These are phyloP conservation scores for Clarias magur DNA, from an alignment of 2,113 vertebrate species.

Conservation along the genomic window DNA sequence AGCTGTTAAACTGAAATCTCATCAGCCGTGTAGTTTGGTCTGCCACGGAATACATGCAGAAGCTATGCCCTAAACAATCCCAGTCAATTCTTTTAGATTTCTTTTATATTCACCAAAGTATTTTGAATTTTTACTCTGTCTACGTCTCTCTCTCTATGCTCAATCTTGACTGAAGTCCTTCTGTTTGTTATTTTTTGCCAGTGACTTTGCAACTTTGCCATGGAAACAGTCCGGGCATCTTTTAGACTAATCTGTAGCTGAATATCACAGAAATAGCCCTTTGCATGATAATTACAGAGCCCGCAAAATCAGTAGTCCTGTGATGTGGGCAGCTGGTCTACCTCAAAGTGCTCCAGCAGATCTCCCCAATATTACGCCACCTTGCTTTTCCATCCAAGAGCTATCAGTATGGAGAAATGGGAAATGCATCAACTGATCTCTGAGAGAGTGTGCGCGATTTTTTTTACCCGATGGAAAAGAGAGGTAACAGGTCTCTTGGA, in stretches of 20 bases:
- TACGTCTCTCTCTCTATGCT: conserved; percentile 49
- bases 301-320: conserved; percentile 67
- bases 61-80: conserved; percentile 28
- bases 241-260: conserved; percentile 71
- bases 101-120: conserved; percentile 19
- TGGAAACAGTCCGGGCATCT: conserved; percentile 71
- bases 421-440: conserved; percentile 64
- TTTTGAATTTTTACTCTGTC: conserved; percentile 42
- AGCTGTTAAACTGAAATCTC: background rate
- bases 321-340: conserved; percentile 74
- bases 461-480: background rate
- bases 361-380: conserved; percentile 67
- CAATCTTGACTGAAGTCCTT: conserved; percentile 64
- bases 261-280: conserved; percentile 74
- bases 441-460: conserved; percentile 25
- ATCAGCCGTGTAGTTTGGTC: background rate
- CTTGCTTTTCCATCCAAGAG: conserved; percentile 71
- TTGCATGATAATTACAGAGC: conserved; percentile 73
- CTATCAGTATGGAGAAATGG: conserved; percentile 67
- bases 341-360: conserved; percentile 73
- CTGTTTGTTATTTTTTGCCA: conserved; percentile 74
- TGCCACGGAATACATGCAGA: conserved; percentile 10
- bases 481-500: conserved; percentile 7
- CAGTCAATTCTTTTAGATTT: conserved; percentile 16
- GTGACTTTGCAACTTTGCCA: conserved; percentile 68